Evolutionary conservation across 2,797 vertebrate species (phyloP).

Genomic region (Pipistrellus nathusii): DNA sequence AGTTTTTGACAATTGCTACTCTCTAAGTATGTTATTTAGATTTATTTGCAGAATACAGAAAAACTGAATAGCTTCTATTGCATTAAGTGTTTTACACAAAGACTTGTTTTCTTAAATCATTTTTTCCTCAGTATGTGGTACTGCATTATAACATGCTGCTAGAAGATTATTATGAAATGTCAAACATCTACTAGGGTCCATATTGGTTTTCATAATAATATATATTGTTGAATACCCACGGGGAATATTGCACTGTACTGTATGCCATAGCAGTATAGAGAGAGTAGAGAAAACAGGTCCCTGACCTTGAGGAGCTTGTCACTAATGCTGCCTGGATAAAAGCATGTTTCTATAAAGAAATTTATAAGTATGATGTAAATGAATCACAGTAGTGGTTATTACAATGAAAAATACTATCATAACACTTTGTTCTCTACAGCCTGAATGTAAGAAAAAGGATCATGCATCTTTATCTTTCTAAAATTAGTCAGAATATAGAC

Average conservation of each 20-base stretch:
- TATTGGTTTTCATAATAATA: conserved; percentile 52
- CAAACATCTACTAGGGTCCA: conserved; percentile 31
- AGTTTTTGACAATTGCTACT: conserved; percentile 55
- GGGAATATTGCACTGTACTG: neutral
- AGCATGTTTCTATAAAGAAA: neutral
- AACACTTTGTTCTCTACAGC: neutral
- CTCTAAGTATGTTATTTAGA: conserved; percentile 64
- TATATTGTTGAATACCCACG: neutral
- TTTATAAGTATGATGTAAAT: neutral
- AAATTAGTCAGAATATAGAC: neutral
- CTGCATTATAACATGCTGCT: conserved; percentile 37
- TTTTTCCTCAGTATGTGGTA: conserved; percentile 55
- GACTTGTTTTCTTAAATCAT: conserved; percentile 34
- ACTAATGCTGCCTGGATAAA: neutral
- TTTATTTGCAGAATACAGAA: conserved; percentile 48
- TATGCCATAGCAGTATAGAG: neutral
- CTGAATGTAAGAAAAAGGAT: neutral
- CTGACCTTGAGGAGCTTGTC: neutral
- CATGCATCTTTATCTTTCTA: neutral
- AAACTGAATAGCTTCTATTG: conserved; percentile 33
- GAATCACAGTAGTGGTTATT: neutral
- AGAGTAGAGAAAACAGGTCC: neutral
- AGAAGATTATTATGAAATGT: conserved; percentile 62
- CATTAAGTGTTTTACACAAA: conserved; percentile 60
- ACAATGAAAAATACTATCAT: neutral